Percentiles rank a stretch among this genome's conserved stretches.
Conservation (phyloP, 1,140 invertebrate genomes). For the Nasonia giraulti region DNA sequence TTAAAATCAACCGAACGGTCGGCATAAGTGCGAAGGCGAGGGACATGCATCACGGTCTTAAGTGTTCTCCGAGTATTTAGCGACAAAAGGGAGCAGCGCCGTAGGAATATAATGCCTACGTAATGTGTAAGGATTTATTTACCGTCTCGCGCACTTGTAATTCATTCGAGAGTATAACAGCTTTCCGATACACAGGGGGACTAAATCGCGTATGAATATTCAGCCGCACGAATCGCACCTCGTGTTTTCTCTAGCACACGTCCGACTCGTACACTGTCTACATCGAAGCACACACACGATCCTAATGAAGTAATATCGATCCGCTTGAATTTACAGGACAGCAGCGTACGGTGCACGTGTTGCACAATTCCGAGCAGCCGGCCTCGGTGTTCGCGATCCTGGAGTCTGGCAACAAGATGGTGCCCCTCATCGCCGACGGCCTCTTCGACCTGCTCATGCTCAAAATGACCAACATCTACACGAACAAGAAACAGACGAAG, state of each 20-base stretch:
- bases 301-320: no score
- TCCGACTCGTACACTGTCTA: no score
- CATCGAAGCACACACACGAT: no score
- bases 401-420: slow-evolving; percentile 89
- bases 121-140: slow-evolving; percentile 34
- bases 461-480: slow-evolving; percentile 90
- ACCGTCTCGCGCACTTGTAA: no score
- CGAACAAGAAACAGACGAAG: slow-evolving; percentile 90
- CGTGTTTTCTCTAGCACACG: slow-evolving; percentile 59
- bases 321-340: slow-evolving; percentile 66
- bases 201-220: slow-evolving; percentile 41
- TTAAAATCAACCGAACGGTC: neutral
- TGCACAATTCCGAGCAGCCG: slow-evolving; percentile 96
- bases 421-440: slow-evolving; percentile 91
- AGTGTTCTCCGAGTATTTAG: neutral
- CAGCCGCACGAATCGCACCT: neutral
- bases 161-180: neutral
- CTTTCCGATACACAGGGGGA: neutral
- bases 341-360: slow-evolving; percentile 88
- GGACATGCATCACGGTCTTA: neutral
- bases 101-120: neutral
- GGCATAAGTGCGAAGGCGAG: neutral
- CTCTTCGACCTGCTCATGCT: slow-evolving; percentile 93
- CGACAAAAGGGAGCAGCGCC: neutral
- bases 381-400: slow-evolving; percentile 94